These are phyloP conservation scores for Oryzias melastigma DNA, from an alignment of 2,113 vertebrate species.

Conservation along the genomic window DNA sequence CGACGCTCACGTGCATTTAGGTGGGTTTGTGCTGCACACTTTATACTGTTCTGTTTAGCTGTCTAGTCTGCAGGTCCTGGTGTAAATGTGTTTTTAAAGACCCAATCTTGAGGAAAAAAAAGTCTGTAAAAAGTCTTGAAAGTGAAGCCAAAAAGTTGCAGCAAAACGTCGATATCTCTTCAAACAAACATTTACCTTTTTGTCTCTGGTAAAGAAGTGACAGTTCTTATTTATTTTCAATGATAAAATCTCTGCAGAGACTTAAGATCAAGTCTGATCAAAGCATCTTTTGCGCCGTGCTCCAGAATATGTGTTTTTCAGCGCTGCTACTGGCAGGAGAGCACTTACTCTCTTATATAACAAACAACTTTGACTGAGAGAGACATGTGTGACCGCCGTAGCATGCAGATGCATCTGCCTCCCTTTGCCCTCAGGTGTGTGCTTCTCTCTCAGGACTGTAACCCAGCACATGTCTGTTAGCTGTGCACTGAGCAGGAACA, in stretches of 20 bases:
- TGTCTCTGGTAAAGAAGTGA: no score
- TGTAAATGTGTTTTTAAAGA: no score
- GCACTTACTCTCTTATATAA: conserved; percentile 62
- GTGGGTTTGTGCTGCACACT: not conserved
- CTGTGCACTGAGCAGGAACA: conserved; percentile 54
- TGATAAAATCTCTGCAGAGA: no score
- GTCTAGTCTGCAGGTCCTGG: no score
- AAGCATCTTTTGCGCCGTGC: not conserved
- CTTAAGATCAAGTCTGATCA: no score
- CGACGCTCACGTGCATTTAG: not conserved
- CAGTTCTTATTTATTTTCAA: no score
- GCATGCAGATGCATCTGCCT: conserved; percentile 66
- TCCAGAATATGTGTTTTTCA: conserved; percentile 12
- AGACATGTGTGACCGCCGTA: conserved; percentile 45
- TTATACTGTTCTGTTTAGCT: not conserved
- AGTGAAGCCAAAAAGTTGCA: no score
- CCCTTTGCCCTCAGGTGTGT: conserved; percentile 47
- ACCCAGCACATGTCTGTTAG: conserved; percentile 46
- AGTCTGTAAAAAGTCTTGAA: no score
- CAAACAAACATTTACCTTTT: no score
- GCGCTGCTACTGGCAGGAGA: conserved; percentile 23
- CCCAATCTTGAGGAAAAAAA: no score
- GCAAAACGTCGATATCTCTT: no score
- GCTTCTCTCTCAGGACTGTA: conserved; percentile 41
- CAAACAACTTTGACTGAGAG: conserved; percentile 41